Conservation (phyloP, 2,888 invertebrate species). For the Scaptomyza cyrtandrae region DNA sequence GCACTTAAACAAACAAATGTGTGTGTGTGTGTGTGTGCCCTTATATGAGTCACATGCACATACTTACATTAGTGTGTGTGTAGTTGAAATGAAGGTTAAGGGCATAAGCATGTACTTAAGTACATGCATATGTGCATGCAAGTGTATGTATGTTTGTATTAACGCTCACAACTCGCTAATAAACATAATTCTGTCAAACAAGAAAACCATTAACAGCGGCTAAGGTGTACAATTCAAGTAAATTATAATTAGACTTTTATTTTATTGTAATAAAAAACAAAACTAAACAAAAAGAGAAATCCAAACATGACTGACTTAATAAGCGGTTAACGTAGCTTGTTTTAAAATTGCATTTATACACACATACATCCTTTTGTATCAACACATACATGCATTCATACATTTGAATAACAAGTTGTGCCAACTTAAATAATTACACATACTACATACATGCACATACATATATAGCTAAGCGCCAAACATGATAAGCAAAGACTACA, state of each 20-base stretch:
- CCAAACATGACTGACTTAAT: background rate
- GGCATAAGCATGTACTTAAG: constrained; percentile 18
- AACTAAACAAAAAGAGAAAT: background rate
- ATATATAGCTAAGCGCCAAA: background rate
- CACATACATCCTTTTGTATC: background rate
- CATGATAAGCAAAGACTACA: constrained; percentile 6
- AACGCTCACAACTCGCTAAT: constrained; percentile 34
- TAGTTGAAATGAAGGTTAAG: constrained; percentile 56
- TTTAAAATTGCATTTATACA: background rate
- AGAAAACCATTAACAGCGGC: no score
- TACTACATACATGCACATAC: background rate
- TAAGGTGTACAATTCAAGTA: background rate
- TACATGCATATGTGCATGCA: background rate
- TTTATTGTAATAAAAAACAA: no score
- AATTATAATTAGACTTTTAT: no score
- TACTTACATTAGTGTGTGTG: background rate
- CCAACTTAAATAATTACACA: background rate
- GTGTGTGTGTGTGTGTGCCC: background rate
- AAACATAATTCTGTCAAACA: background rate
- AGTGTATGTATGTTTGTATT: background rate
- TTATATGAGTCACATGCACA: constrained; percentile 10
- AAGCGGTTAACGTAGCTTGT: background rate
- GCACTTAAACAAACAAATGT: background rate
- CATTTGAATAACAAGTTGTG: background rate
- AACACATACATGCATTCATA: background rate